Evolutionary conservation across 2,113 vertebrate genomes (phyloP), one percentile per base, ranked within the genome.

Genomic region (Clarias magur): DNA sequence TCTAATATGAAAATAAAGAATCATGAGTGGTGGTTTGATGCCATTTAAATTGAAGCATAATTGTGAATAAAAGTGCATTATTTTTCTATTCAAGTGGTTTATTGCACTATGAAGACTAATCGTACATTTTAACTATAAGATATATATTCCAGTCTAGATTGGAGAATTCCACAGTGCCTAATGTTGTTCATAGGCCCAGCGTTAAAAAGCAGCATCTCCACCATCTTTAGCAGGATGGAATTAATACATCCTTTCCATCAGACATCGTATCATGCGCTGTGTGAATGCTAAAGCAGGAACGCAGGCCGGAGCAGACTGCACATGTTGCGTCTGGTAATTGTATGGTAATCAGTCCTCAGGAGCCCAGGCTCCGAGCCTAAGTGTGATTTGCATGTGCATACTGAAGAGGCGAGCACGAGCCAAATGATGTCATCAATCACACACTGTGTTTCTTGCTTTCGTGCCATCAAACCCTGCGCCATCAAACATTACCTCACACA

Each of bases 361-460:
- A 85, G 68, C 62, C 60, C 65, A 67, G 56, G 72, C 70, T 82
- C 70, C 21, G 67, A 81, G 67, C 70, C 84, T 30, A 59, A 62
- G 48, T 80, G 38, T 53, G 88, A 86, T 83, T 85, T 86, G 88
- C 84, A 86, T 88, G 81, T 83, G 84, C 88, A 86, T 86, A 78
- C 76, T 82, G 79, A 85, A 76, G 84, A 88, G 84, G 79, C 70
- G 27, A 53, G 59, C 21, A 17, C 56, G 54, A 70, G 84, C 84
- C 84, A 86, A 85, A 88, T 88, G 87, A 85, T 88, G 78, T 85
- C 87, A 88, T 88, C 88, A 84, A 86, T 85, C 84, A 88, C 30
- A 78, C 59, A 63, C 60, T 56, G 59, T 59, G 81, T 78, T 83
- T 59, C 60, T 38, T 78, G 73, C 81, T 87, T 54, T 54, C 25